Evolutionary conservation across 2,888 invertebrate genomes (phyloP), one percentile per base, ranked within the genome.

Genomic region (Limnephilus lunatus): DNA sequence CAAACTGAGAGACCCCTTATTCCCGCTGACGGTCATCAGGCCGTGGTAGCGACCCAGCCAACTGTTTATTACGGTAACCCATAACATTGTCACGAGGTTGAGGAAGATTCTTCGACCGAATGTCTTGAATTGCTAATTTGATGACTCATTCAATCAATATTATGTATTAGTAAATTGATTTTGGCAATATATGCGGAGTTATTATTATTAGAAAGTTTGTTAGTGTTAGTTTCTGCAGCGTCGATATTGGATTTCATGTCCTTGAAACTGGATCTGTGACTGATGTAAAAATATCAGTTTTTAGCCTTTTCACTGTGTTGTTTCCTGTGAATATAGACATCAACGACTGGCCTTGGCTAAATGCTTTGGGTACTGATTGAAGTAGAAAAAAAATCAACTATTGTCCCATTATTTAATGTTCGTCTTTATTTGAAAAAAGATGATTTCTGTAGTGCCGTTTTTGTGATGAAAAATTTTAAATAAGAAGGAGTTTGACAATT

Each of bases 1-100:
- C 93, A 93, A 82, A 90, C 91, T 25, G 93, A 93, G 39, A 81
- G 93, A 25, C 92, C 93, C 0, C 83, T 93, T 48, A 39, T 93
- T 39, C 92, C 93, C n/a, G 39, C 91, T 31, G 93, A 93, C 14
- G 89, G 91, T 14, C 93, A 93, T 80, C 92, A 93, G 31, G 92
- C 93, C 11, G 92, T 93, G 3, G 92, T 93, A n/a, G 87, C 93
- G 1, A 93, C 93, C 3, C 93, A 93, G 86, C 92, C 93, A 53
- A 86, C 93, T 25, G 68, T 93, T 19, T 93, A 92, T 85, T 93
- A 93, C 83, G 91, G 92, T 5, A 92, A 93, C 90, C 92, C 93
- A 90, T 93, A 93, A 92, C 93, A 93, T 85, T 92, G 89, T 88
- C 90, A 31, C 25, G 53, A 87, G 90, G 92, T 90, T 91, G 92